A percentile compares a stretch with the other conserved stretches of the same genome.
Evolutionary conservation across 64 coral and sea anemone species (phyloP).

Genomic region (Pocillopora damicornis): DNA sequence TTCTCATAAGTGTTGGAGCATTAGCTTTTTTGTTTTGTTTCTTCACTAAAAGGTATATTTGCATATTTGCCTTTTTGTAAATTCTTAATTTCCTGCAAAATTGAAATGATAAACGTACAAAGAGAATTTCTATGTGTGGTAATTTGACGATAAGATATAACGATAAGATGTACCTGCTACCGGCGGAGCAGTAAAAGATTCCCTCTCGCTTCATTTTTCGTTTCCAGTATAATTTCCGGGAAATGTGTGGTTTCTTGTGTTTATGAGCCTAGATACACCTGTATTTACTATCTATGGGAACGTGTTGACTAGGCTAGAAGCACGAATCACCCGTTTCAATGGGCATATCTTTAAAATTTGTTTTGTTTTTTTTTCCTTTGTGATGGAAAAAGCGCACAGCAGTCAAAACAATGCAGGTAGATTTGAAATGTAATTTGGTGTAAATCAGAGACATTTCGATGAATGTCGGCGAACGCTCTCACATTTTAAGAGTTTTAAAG

Average conservation of each 20-base stretch:
- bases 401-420: not conserved
- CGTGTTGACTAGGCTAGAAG: not conserved
- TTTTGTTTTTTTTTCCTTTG: not conserved
- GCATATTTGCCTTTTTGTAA: not conserved
- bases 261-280: too few relatives aligned
- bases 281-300: not conserved
- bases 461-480: too few relatives aligned
- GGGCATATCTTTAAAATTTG: not conserved
- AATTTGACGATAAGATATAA: not conserved
- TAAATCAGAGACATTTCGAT: not conserved
- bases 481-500: not conserved
- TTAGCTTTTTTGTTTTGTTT: not conserved
- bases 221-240: too few relatives aligned
- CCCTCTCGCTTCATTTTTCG: too few relatives aligned
- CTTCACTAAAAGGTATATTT: not conserved
- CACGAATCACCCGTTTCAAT: not conserved
- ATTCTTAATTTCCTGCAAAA: not conserved
- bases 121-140: not conserved
- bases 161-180: not conserved
- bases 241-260: too few relatives aligned
- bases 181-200: too few relatives aligned
- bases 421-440: not conserved
- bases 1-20: not conserved
- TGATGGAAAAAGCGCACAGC: not conserved
- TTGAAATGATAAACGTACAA: not conserved